Percentiles rank a stretch among this genome's conserved stretches.
Evolutionary conservation across 1,140 invertebrate species (phyloP).

Genomic region (Reticulitermes speratus): DNA sequence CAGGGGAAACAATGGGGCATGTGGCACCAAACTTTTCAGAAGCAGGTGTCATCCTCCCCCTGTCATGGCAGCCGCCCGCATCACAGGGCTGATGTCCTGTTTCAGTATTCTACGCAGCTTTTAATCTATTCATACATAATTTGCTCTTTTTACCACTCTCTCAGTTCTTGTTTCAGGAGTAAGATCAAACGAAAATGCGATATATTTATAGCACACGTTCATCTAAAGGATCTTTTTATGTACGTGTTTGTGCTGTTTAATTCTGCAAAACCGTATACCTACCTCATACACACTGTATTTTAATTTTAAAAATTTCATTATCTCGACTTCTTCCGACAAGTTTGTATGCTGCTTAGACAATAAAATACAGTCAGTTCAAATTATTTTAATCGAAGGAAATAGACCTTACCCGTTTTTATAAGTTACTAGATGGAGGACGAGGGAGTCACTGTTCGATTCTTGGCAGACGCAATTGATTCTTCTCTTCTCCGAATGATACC

Average conservation of each 20-base stretch:
- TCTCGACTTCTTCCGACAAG: no score
- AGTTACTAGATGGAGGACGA: no score
- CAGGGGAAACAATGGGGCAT: background rate
- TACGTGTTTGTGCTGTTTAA: background rate
- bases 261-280: no score
- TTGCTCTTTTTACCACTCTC: background rate
- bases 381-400: no score
- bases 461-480: no score
- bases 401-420: no score
- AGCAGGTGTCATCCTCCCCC: background rate
- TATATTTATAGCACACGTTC: background rate
- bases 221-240: background rate
- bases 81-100: constrained; percentile 3
- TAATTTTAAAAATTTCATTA: no score
- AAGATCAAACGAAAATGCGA: background rate
- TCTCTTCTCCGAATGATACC: no score
- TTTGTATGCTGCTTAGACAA: no score
- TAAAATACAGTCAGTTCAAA: no score
- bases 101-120: background rate
- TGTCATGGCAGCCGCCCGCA: constrained; percentile 14
- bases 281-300: no score
- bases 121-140: constrained; percentile 6
- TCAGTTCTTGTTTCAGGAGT: background rate
- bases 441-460: no score
- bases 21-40: background rate